Percentiles rank a stretch among this genome's conserved stretches.
Evolutionary conservation across 2,113 vertebrate genomes (phyloP).

Genomic region (Octodon degus): DNA sequence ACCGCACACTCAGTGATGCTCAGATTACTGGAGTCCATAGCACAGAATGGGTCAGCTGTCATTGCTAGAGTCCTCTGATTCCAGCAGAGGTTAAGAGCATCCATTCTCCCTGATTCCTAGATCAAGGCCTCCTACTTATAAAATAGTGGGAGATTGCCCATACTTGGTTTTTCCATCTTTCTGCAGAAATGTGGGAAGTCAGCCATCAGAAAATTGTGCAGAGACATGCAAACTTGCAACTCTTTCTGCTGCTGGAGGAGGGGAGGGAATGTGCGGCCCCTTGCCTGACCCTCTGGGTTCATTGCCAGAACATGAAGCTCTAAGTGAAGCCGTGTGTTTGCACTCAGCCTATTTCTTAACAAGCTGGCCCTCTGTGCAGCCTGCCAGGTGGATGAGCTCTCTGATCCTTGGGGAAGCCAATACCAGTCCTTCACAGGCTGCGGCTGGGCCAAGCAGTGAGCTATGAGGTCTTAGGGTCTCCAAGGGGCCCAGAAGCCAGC

Average conservation of each 20-base stretch:
- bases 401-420: slow-evolving; percentile 21
- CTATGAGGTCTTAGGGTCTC: neutral
- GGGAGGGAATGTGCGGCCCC: too few relatives aligned
- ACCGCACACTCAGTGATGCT: neutral
- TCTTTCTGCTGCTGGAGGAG: neutral
- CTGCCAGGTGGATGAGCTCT: neutral
- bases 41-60: neutral
- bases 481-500: neutral
- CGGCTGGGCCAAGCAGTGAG: neutral
- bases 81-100: neutral
- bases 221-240: neutral
- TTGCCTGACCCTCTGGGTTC: neutral
- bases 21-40: neutral
- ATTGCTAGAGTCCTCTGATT: too few relatives aligned
- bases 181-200: slow-evolving; percentile 31
- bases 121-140: neutral
- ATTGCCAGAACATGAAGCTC: neutral
- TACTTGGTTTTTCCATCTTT: neutral
- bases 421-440: neutral
- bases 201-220: slow-evolving; percentile 38
- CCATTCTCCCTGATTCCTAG: neutral
- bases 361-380: neutral
- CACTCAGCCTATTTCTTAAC: neutral
- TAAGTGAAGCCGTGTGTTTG: neutral
- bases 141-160: neutral